Evolutionary conservation across 2,113 vertebrate genomes (phyloP), one percentile per base, ranked within the genome.

Genomic region (Rallus limicola): DNA sequence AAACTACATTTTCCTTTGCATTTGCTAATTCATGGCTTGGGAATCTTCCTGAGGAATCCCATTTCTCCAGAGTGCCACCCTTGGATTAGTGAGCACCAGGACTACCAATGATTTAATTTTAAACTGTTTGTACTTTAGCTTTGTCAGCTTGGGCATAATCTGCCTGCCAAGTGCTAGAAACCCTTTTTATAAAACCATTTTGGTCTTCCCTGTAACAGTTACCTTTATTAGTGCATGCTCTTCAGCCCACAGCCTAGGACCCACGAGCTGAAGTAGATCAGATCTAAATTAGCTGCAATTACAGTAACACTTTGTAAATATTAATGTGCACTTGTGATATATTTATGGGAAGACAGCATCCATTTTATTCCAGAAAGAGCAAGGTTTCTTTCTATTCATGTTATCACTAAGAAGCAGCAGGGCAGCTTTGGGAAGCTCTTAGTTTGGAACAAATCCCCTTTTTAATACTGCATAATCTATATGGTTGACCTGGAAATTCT

Each of bases 371-470:
- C 58, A 50, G 82, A 44, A 65, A 74, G 82, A 69, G 0, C 38
- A 81, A 69, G 16, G 64, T 65, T 92, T 58, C 64, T 87, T 87
- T 84, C 70, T 75, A 48, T 50, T 81, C 53, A 79, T 84, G 55
- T 87, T 94, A 76, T 71, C 79, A 9, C 59, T 19, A 10, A 89
- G 60, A 82, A 91, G 33, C 90, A 95, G 75, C 55, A 87, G 86
- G 82, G 69, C 86, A 91, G 84, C 81, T 83, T 81, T 65, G 64
- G 77, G 84, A 86, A 84, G 77, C 85, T 93, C 68, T 56, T 82
- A 23, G 56, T 79, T 93, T 78, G 80, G 70, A 92, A n/a, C 60
- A 95, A 91, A 93, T 90, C 86, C 86, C 75, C 70, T 79, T 93
- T 91, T 82, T 79, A 92, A 75, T 94, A 31, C 46, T 48, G 74